A percentile compares a stretch with the other conserved stretches of the same genome.
Evolutionary conservation across 2,797 vertebrate genomes (phyloP).

Genomic region (Acanthurus tractus): DNA sequence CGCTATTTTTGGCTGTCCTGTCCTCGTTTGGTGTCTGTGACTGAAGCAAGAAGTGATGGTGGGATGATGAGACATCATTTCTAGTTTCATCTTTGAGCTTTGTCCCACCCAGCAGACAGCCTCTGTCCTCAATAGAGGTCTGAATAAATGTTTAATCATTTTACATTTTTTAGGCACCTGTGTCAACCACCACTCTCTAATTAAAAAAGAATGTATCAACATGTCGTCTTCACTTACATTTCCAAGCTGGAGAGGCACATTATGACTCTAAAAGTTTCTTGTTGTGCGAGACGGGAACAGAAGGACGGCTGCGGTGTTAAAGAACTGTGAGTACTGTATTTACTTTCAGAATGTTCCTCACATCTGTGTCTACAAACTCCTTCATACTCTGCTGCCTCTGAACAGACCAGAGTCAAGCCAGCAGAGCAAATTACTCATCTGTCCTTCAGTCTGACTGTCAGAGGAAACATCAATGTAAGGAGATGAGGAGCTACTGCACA

Average conservation of each 20-base stretch:
- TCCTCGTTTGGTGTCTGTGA: constrained; percentile 60
- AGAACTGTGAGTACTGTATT: constrained; percentile 16
- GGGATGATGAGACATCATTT: constrained; percentile 63
- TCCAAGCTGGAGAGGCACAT: constrained; percentile 22
- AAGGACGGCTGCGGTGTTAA: constrained; percentile 11
- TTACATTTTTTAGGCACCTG: constrained; percentile 64
- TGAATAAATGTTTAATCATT: constrained; percentile 66
- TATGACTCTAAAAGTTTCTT: constrained; percentile 26
- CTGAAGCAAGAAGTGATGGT: constrained; percentile 59
- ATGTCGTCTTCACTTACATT: constrained; percentile 37
- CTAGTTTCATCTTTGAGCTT: constrained; percentile 42
- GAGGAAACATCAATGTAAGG: constrained; percentile 11
- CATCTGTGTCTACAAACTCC: constrained; percentile 14
- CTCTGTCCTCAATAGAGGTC: constrained; percentile 41
- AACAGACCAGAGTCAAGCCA: constrained; percentile 11
- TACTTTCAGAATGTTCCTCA: constrained; percentile 20
- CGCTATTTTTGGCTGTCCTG: constrained; percentile 57
- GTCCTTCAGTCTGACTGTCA: constrained; percentile 26
- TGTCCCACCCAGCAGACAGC: constrained; percentile 31
- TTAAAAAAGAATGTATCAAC: constrained; percentile 63
- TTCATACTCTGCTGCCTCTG: constrained; percentile 44
- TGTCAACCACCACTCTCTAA: constrained; percentile 47
- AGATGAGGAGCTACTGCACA: neutral
- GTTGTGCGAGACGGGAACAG: constrained; percentile 20
- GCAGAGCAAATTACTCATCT: constrained; percentile 30